Evolutionary conservation across 1,140 invertebrate species (phyloP).

Genomic region (Drosophila melanogaster): Release_6_plus_ISO1_MT NC_004354.4:18622001-18622500

Average conservation of each 20-base stretch:
- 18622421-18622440: slow-evolving; percentile 38
- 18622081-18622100: not conserved
- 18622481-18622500: slow-evolving; percentile 34
- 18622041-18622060: not conserved
- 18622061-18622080: not conserved
- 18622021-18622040: not conserved
- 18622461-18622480: slow-evolving; percentile 38
- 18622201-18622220: slow-evolving; percentile 10
- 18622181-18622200: slow-evolving; percentile 33
- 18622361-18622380: slow-evolving; percentile 39
- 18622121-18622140: not conserved
- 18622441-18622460: slow-evolving; percentile 52
- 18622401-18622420: slow-evolving; percentile 7
- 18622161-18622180: not conserved
- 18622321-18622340: not conserved
- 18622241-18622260: slow-evolving; percentile 17
- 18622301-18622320: slow-evolving; percentile 37
- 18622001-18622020: not conserved
- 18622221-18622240: not conserved
- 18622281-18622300: slow-evolving; percentile 15
- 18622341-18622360: slow-evolving; percentile 44
- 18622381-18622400: slow-evolving; percentile 24
- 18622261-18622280: not conserved
- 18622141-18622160: not conserved
- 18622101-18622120: not conserved